phyloP scores from a whole-genome alignment of 2,888 invertebrate genomes.

The Atethmia centrago region DNA sequence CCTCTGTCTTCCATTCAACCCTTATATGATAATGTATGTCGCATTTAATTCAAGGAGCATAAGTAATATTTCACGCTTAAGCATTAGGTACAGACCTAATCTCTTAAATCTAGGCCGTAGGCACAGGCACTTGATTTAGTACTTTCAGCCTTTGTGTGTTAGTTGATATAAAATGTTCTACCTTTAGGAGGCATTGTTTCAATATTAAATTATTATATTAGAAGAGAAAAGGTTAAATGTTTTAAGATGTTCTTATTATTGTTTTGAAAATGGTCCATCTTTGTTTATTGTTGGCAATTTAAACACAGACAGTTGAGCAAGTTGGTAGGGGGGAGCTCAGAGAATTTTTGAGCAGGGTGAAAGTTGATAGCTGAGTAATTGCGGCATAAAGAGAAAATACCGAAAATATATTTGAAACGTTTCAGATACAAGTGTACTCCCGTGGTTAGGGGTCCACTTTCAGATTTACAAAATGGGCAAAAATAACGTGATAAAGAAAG shows the following conservation, averaged over 20 bases:
- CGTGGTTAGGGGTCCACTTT: too few species aligned
- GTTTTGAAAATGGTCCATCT: not conserved
- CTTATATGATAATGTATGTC: slow-evolving; percentile 45
- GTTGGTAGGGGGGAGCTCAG: too few species aligned
- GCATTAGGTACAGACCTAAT: slow-evolving; percentile 56
- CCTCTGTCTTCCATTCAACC: slow-evolving; percentile 35
- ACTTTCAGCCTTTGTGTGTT: slow-evolving; percentile 43
- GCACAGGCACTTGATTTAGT: slow-evolving; percentile 56
- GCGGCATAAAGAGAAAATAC: too few species aligned
- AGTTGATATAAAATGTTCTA: slow-evolving; percentile 35
- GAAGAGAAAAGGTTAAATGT: slow-evolving; percentile 14
- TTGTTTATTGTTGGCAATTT: not conserved
- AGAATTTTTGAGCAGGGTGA: too few species aligned
- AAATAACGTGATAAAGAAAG: too few species aligned
- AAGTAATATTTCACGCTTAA: slow-evolving; percentile 58
- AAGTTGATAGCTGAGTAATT: too few species aligned
- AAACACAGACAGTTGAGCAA: not conserved
- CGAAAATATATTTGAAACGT: too few species aligned
- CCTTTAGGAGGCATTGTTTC: slow-evolving; percentile 20
- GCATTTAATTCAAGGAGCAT: slow-evolving; percentile 55
- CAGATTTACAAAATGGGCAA: too few species aligned
- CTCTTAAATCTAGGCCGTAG: slow-evolving; percentile 59
- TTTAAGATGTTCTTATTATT: not conserved
- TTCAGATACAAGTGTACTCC: too few species aligned
- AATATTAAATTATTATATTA: slow-evolving; percentile 41